A percentile compares a stretch with the other conserved stretches of the same genome.
Conservation (phyloP, 2,113 vertebrate genomes). For the Apodemus sylvaticus region DNA sequence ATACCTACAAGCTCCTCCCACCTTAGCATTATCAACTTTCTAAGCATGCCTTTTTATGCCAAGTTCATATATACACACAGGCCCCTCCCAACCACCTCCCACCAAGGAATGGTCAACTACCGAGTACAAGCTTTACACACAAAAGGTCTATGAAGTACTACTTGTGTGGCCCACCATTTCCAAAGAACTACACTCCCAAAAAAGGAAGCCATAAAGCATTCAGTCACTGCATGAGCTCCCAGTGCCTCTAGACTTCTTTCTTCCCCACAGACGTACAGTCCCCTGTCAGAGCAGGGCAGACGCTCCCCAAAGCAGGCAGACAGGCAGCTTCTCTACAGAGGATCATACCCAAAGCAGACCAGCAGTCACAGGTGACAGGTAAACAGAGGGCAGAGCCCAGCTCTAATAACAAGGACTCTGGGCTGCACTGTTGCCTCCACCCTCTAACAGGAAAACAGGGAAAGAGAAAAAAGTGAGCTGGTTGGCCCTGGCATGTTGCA, state of each 20-base stretch:
- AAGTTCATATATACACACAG: too few species aligned
- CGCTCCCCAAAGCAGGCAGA: neutral
- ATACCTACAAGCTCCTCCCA: too few species aligned
- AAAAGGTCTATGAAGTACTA: neutral
- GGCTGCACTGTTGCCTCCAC: neutral
- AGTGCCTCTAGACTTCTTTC: neutral
- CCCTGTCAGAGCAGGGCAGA: neutral
- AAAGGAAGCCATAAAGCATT: neutral
- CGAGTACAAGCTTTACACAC: neutral
- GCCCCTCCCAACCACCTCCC: neutral
- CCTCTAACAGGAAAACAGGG: neutral
- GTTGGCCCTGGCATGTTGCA: accelerated
- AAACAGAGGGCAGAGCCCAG: too few species aligned
- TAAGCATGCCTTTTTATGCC: too few species aligned
- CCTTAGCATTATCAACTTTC: neutral
- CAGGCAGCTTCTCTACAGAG: neutral
- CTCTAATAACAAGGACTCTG: neutral
- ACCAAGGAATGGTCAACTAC: neutral
- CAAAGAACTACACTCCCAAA: neutral
- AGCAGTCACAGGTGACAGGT: neutral
- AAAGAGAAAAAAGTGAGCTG: neutral
- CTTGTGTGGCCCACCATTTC: neutral
- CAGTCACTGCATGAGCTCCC: too few species aligned
- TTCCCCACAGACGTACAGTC: neutral
- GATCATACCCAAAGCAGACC: neutral